Percentiles rank a stretch among this genome's conserved stretches.
phyloP scores from a whole-genome alignment of 2,113 vertebrate genomes.

The Atrichornis clamosus region DNA sequence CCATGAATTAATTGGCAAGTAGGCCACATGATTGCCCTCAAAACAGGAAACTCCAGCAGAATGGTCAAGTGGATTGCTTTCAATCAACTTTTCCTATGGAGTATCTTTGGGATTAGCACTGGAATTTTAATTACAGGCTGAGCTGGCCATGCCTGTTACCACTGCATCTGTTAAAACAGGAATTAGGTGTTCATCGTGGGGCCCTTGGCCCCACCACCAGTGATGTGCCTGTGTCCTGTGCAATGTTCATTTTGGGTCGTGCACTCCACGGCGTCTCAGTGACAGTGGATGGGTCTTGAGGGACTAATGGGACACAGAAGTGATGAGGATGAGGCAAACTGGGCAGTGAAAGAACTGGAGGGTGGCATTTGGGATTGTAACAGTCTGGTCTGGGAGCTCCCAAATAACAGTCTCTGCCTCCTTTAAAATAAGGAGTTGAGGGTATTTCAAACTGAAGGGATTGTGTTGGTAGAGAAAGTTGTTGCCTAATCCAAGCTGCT shows the following conservation, averaged over 20 bases:
- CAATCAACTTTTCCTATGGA: background rate
- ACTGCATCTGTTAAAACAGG: background rate
- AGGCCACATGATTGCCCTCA: background rate
- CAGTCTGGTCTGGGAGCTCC: background rate
- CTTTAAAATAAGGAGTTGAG: background rate
- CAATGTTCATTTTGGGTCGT: background rate
- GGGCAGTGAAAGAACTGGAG: background rate
- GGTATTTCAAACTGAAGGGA: background rate
- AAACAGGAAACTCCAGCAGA: background rate
- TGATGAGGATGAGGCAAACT: background rate
- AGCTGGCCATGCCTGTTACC: background rate
- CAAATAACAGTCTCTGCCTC: background rate
- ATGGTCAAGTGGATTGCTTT: background rate
- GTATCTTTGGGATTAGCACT: background rate
- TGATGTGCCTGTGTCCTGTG: background rate
- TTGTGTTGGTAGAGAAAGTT: background rate
- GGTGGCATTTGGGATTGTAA: fast-evolving
- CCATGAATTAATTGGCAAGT: background rate
- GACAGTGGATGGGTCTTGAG: fast-evolving
- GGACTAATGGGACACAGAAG: background rate
- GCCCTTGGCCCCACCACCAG: background rate
- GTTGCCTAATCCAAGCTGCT: background rate
- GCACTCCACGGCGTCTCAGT: fast-evolving
- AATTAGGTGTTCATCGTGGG: background rate
- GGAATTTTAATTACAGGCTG: constrained; percentile 30